Base-by-base conservation (phyloP, 1,140 invertebrate genomes). In the Portunus trituberculatus region DNA sequence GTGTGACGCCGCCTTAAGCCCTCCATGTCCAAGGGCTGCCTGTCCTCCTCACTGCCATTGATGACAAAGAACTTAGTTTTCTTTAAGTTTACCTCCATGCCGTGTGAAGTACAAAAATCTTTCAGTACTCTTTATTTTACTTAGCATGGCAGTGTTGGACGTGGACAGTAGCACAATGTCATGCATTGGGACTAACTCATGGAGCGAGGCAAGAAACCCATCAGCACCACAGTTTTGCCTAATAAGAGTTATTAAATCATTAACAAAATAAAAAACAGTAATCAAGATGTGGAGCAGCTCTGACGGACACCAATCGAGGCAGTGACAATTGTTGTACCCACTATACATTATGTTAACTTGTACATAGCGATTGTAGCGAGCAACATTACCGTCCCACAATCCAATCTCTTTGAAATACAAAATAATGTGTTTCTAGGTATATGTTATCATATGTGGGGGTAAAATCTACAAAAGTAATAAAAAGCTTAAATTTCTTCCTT, bases 11-110 rank as follows among this genome's bases (percentile, higher is more conserved):
- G n/a, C n/a, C n/a, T n/a, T n/a, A 91, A 20, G 20, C 20, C 39
- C 1, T 28, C 46, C 8, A 91, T n/a, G 4, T 28, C 12, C 89
- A 91, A 12, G 8, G 45, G 8, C 46, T 52, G 39, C 39, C 16
- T 12, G 20, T 91, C 39, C 4, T 14, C 89, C 39, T 48, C 46
- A 3, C 16, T 48, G 7, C 48, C 89, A 52, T 91, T 91, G 8
- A 46, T 29, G 7, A 39, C 45, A 91, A 91, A 76, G n/a, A 91
- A 91, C 6, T 46, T 91, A n/a, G 89, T 52, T 52, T 59, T 91
- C 10, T n/a, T 10, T 52, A 16, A 6, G n/a, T 52, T 91, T 6
- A 91, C n/a, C 8, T 52, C 46, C 46, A 91, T 91, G 28, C 45
- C 39, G 14, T 91, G 28, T 59, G 14, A 16, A 25, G 0, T 48